Percentiles rank a stretch among this genome's conserved stretches.
phyloP scores from a whole-genome alignment of 2,888 invertebrate genomes.

The Drosophila sordidula region DNA sequence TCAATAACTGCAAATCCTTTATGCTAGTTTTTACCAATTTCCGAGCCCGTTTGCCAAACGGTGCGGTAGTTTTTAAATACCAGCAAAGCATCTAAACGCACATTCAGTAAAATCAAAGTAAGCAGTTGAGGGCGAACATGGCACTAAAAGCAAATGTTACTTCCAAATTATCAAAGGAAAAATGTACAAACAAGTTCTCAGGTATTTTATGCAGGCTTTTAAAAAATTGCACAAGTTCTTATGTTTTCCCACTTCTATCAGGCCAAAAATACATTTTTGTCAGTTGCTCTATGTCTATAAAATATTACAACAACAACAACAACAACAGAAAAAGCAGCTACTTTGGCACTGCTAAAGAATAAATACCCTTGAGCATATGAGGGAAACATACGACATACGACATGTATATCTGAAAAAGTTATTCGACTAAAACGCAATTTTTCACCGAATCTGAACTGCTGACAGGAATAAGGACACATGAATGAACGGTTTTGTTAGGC shows the following conservation, averaged over 20 bases:
- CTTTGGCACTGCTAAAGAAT: not conserved
- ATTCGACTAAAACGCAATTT: too few relatives aligned
- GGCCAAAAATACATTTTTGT: too few relatives aligned
- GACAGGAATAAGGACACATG: too few relatives aligned
- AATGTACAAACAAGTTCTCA: not conserved
- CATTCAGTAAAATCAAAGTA: not conserved
- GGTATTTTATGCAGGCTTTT: not conserved
- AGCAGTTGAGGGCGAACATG: not conserved
- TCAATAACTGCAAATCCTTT: constrained; percentile 29
- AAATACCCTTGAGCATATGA: not conserved
- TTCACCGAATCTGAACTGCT: too few relatives aligned
- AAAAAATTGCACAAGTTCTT: not conserved
- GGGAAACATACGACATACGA: not conserved
- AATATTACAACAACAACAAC: too few relatives aligned
- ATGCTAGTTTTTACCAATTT: constrained; percentile 4
- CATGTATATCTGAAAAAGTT: not conserved
- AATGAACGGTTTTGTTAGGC: too few relatives aligned
- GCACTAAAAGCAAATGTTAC: not conserved
- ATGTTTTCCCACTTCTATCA: too few relatives aligned
- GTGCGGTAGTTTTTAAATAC: constrained; percentile 10
- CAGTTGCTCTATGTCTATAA: too few relatives aligned
- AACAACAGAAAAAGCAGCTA: too few relatives aligned
- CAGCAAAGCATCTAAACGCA: not conserved
- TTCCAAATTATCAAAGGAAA: not conserved
- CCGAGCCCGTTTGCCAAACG: too few relatives aligned